phyloP scores from a whole-genome alignment of 2,113 vertebrate species.

The Crotalus helleri region DNA sequence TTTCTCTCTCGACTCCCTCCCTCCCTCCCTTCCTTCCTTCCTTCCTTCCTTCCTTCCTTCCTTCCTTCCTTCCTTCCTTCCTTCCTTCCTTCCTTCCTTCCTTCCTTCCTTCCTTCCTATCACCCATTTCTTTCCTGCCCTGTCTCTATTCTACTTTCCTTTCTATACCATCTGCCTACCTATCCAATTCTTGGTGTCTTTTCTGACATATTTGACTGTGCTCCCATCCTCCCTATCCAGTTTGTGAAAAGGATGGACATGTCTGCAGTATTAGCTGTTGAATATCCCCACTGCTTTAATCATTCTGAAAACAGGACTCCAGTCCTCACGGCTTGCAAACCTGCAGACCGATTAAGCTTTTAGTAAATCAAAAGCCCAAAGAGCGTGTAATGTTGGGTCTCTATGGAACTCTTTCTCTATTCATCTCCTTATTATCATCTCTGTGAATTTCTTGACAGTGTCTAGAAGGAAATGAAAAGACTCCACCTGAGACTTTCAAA shows the following conservation, averaged over 20 bases:
- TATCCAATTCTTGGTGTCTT: background rate
- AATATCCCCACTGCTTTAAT: background rate
- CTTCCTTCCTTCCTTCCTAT: no score
- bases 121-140: no score
- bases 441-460: constrained; percentile 54
- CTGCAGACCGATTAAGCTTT: background rate
- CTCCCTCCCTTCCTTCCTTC: no score
- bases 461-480: constrained; percentile 51
- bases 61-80: fast-evolving
- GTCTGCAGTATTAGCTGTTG: background rate
- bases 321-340: background rate
- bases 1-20: no score
- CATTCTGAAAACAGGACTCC: background rate
- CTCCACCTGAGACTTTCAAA: constrained; percentile 71
- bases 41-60: no score
- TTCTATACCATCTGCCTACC: background rate
- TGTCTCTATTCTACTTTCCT: background rate
- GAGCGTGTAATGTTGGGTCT: background rate
- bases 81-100: no score
- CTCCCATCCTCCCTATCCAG: background rate
- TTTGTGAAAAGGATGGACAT: background rate
- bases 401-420: background rate
- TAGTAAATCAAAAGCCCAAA: background rate
- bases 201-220: background rate
- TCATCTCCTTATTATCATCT: no score